Percentiles rank a stretch among this genome's conserved stretches.
Evolutionary conservation across 1,140 invertebrate genomes (phyloP).

Genomic region (Mactra quadrangularis): DNA sequence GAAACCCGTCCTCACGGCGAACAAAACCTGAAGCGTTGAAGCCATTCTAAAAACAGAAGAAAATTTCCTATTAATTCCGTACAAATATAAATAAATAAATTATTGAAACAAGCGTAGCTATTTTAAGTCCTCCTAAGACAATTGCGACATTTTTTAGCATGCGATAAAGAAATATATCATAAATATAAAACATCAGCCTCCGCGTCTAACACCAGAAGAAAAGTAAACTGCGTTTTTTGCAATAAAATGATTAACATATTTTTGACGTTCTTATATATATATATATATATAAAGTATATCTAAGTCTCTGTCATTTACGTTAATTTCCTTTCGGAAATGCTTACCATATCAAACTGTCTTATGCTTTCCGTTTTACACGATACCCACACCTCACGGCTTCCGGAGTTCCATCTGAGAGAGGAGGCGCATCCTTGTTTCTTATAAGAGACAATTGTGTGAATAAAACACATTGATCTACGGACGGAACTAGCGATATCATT

Average conservation of each 20-base stretch:
- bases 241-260: too few relatives aligned
- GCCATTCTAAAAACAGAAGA: neutral
- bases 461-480: constrained; percentile 36
- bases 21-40: neutral
- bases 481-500: neutral
- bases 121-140: too few relatives aligned
- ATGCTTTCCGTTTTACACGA: constrained; percentile 5
- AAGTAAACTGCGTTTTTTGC: too few relatives aligned
- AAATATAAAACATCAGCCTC: too few relatives aligned
- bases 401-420: constrained; percentile 5
- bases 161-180: too few relatives aligned
- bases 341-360: constrained; percentile 11
- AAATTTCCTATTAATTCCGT: too few relatives aligned
- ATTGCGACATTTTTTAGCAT: too few relatives aligned
- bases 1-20: neutral
- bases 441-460: constrained; percentile 21
- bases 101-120: too few relatives aligned
- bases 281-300: too few relatives aligned
- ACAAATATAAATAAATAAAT: too few relatives aligned
- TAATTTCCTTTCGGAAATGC: constrained; percentile 41
- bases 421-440: neutral
- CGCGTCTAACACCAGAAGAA: too few relatives aligned
- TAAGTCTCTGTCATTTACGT: neutral
- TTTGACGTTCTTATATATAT: too few relatives aligned
- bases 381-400: constrained; percentile 19